Evolutionary conservation across 2,888 invertebrate species (phyloP), one percentile per base, ranked within the genome.

Genomic region (Vanessa cardui): DNA sequence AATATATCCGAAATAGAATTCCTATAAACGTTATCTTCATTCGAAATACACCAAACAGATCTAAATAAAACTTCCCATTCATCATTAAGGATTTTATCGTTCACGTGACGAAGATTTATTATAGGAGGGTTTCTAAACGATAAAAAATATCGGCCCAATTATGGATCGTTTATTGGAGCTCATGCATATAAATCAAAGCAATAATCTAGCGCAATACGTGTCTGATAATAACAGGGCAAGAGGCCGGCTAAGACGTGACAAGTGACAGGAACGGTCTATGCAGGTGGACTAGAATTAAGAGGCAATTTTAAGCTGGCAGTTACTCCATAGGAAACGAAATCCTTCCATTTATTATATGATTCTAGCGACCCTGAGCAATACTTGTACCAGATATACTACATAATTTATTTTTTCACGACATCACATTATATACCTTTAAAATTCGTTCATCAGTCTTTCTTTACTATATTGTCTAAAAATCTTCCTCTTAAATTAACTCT

Each of bases 151-250:
- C 77, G 78, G 70, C 71, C 82, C 88, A 89, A 90, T 90, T 89
- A 89, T 81, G 83, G 80, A 78, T 83, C 85, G 85, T 89, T 90
- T 87, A 84, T 84, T 83, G 77, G 81, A 83, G 79, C 86, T 84
- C 86, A 86, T 90, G 88, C 87, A 88, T 89, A 89, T 88, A 87
- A 90, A 89, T 89, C 88, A 88, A 83, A 79, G 81, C 84, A 85
- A 87, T 87, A 80, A 82, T 74, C 45, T 46, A 72, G 80, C 77
- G 77, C 74, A 77, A 75, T 33, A 70, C 77, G 75, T 74, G 76
- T 77, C 74, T 72, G 77, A 75, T 89, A 89, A 89, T 90, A 83
- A 87, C 83, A 87, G 84, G 71, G 76, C 73, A 74, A 61, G 67
- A 72, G 46, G 75, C 80, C 78, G 81, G 73, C 76, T 62, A 59